phyloP scores from a whole-genome alignment of 2,888 invertebrate species.

The Megaustenia siamemsis region DNA sequence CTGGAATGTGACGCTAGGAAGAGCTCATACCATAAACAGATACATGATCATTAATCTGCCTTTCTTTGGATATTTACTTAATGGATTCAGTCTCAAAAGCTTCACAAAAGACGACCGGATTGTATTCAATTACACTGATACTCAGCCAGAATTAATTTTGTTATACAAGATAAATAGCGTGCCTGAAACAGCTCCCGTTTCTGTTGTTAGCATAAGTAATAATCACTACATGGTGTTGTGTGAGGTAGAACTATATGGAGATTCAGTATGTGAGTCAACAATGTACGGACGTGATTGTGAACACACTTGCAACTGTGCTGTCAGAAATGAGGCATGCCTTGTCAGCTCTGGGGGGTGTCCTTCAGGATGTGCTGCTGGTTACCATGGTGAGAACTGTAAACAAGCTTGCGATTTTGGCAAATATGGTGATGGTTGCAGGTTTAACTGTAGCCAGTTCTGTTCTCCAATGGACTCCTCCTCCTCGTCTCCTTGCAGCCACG shows the following conservation, averaged over 20 bases:
- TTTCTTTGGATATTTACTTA: background rate
- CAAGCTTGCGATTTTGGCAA: background rate
- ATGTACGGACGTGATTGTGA: conserved; percentile 1
- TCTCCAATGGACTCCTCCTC: background rate
- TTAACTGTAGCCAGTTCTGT: conserved; percentile 26
- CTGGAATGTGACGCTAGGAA: conserved; percentile 10
- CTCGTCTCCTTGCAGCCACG: background rate
- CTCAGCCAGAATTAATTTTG: too few species aligned
- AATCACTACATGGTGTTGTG: background rate
- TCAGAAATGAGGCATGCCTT: background rate
- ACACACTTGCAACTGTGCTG: conserved; percentile 19
- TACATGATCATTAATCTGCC: background rate
- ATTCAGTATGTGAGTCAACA: background rate
- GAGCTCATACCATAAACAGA: background rate
- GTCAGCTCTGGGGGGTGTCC: conserved; percentile 22
- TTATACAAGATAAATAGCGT: background rate
- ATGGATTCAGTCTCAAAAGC: background rate
- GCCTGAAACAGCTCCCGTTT: background rate
- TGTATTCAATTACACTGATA: background rate
- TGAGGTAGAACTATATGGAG: conserved; percentile 6
- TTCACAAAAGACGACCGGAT: background rate
- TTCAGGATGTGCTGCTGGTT: conserved; percentile 14
- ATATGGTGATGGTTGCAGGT: conserved; percentile 9
- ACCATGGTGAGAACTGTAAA: conserved; percentile 10
- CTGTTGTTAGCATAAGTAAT: background rate